Conservation (phyloP, 2,888 invertebrate species). For the Eristalis tenax region DNA sequence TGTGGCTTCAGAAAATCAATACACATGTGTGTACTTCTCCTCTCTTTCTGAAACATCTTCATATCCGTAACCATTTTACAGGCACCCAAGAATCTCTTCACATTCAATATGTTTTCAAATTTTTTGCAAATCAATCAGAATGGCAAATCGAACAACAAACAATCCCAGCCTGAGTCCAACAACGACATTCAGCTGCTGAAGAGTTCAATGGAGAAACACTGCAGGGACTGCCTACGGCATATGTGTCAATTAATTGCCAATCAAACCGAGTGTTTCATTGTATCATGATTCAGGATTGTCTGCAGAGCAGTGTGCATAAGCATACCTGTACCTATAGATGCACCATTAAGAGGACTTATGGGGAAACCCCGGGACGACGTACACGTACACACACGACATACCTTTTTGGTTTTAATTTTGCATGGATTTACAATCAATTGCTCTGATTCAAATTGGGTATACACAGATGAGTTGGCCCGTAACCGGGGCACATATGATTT, state of each 20-base stretch:
- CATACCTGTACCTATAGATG: constrained; percentile 14
- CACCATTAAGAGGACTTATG: constrained; percentile 20
- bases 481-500: background rate
- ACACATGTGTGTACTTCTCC: background rate
- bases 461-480: background rate
- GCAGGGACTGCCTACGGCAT: constrained; percentile 60
- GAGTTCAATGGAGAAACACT: constrained; percentile 67
- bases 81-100: constrained; percentile 18
- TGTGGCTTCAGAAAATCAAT: constrained; percentile 47
- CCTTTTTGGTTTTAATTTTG: constrained; percentile 31
- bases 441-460: constrained; percentile 28
- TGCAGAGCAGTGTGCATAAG: constrained; percentile 14
- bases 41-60: background rate
- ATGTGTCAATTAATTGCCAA: constrained; percentile 71
- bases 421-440: constrained; percentile 42
- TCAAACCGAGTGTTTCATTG: constrained; percentile 60
- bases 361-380: constrained; percentile 14
- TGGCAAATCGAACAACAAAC: constrained; percentile 65
- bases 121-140: constrained; percentile 68
- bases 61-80: background rate
- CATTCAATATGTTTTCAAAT: constrained; percentile 59
- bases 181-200: constrained; percentile 19
- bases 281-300: constrained; percentile 58
- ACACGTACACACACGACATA: background rate
- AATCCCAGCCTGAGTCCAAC: constrained; percentile 16